Evolutionary conservation across 2,797 vertebrate species (phyloP).

Genomic region (Sebastes hubbsi): DNA sequence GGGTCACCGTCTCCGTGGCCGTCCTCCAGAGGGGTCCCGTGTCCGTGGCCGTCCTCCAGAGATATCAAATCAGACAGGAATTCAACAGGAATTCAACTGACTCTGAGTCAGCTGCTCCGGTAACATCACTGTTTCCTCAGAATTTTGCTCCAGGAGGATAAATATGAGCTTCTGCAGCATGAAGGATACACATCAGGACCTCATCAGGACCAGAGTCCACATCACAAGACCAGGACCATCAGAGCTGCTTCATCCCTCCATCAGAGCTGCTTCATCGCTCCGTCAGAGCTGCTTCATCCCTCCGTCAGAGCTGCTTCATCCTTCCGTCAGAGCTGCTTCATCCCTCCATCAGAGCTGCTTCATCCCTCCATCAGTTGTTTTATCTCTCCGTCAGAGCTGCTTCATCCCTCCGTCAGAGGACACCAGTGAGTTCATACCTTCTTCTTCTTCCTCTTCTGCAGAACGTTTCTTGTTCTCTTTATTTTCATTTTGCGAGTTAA

Average conservation of each 20-base stretch:
- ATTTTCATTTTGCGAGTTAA: too few relatives aligned
- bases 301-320: neutral
- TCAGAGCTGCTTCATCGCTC: too few relatives aligned
- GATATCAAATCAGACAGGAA: too few relatives aligned
- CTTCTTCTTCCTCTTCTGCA: neutral
- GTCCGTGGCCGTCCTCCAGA: too few relatives aligned
- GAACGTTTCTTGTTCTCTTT: neutral
- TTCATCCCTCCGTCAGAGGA: neutral
- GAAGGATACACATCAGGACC: neutral
- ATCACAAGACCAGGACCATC: neutral
- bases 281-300: neutral
- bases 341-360: too few relatives aligned
- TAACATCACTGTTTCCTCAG: neutral
- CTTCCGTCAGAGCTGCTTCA: neutral
- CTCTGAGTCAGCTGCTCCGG: neutral
- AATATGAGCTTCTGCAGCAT: neutral
- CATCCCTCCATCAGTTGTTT: neutral
- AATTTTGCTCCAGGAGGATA: neutral
- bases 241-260: too few relatives aligned
- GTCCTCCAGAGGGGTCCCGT: too few relatives aligned
- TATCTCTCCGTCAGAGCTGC: neutral
- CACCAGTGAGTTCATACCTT: slow-evolving; percentile 1
- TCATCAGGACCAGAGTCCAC: neutral
- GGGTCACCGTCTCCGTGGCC: too few relatives aligned
- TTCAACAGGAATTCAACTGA: too few relatives aligned